phyloP scores from a whole-genome alignment of 2,888 invertebrate genomes.

The Chrysolina haemoptera region DNA sequence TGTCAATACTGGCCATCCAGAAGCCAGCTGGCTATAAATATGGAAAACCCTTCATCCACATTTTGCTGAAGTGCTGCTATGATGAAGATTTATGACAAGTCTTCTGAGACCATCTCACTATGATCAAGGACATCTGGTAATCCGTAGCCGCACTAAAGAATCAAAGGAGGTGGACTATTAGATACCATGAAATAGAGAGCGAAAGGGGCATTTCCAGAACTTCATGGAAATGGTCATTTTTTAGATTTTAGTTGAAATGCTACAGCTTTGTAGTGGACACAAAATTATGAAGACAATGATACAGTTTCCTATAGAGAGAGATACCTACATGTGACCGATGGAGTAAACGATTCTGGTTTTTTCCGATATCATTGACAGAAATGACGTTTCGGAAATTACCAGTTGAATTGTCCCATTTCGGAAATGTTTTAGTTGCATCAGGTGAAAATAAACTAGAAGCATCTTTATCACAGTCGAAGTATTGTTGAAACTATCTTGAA shows the following conservation, averaged over 20 bases:
- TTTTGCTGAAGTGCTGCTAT: too few species aligned
- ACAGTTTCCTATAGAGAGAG: neutral
- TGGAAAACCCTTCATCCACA: too few species aligned
- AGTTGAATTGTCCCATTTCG: neutral
- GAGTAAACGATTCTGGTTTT: constrained; percentile 2
- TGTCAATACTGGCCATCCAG: too few species aligned
- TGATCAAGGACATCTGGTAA: too few species aligned
- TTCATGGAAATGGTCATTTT: constrained; percentile 1
- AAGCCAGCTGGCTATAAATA: too few species aligned
- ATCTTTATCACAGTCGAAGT: neutral
- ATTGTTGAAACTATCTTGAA: too few species aligned
- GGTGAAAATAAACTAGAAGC: neutral
- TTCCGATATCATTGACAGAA: neutral
- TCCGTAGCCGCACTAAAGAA: too few species aligned
- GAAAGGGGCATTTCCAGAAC: neutral
- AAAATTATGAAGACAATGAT: neutral
- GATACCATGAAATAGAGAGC: too few species aligned
- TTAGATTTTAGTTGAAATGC: neutral
- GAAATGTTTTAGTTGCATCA: neutral
- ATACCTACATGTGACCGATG: neutral
- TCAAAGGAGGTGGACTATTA: too few species aligned
- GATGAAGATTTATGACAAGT: too few species aligned
- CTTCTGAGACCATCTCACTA: too few species aligned
- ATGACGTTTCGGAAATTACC: neutral
- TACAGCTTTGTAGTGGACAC: constrained; percentile 9